Base-by-base conservation (phyloP, 2,888 invertebrate genomes). In the Amiota minor region DNA sequence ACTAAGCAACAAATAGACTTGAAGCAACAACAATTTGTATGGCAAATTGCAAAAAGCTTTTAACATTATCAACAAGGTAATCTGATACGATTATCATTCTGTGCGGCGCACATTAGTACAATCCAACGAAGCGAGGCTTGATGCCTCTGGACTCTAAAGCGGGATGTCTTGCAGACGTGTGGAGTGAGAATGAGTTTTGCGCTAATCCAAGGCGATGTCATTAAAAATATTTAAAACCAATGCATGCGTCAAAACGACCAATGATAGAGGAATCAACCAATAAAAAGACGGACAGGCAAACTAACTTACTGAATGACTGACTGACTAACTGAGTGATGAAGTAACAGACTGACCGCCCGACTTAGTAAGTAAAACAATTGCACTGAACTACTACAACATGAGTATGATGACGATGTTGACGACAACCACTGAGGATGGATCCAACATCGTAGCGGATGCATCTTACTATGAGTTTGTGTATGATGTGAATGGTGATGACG, bases 41-140 rank as follows among this genome's bases (percentile, higher is more conserved):
- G 74, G 83, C 84, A 83, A 83, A 83, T 83, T 82, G 83, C 84
- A 74, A 83, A 83, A 83, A 83, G 83, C 83, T 83, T 84, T 83
- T 83, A 83, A 80, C 76, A 83, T 80, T 84, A 83, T 83, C 84
- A 74, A 75, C 62, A 62, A 74, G 78, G 84, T 83, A 84, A 83
- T 83, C 83, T 83, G 83, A 83, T 83, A 81, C 81, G 83, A 83
- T 83, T 84, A 83, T 83, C 83, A 84, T 80, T 82, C 18, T 80
- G 80, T 83, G 80, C 81, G 77, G 79, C 77, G 74, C 83, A 83
- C 83, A 80, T 78, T 76, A 77, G 62, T 64, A 49, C 71, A 50
- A 64, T 18, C 68, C 18, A 50, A 18, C n/a, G 59, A 59, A 59
- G 53, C 35, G 35, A 50, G 53, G 59, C 59, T n/a, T 11, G 50